A percentile compares a stretch with the other conserved stretches of the same genome.
These are phyloP conservation scores for Nycticebus coucang DNA, from an alignment of 2,113 vertebrate species.

Conservation along the genomic window DNA sequence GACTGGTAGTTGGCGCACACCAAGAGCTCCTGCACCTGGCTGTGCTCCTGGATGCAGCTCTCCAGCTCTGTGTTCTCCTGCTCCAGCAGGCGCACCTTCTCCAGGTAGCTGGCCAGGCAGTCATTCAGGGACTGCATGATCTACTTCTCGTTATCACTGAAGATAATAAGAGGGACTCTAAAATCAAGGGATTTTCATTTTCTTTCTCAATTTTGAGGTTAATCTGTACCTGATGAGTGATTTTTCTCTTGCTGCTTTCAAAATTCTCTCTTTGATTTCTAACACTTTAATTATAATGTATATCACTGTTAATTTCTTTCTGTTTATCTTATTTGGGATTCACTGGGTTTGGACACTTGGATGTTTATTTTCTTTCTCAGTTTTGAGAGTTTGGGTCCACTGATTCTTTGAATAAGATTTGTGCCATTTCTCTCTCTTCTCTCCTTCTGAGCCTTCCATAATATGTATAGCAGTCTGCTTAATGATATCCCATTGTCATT, in stretches of 20 bases:
- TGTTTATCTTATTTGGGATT: not conserved
- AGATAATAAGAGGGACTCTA: not conserved
- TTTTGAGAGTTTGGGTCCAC: not conserved
- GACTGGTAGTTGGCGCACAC: conserved; percentile 62
- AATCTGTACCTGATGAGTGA: not conserved
- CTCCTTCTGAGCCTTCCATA: not conserved
- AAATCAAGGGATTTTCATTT: too few species aligned
- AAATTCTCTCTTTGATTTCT: not conserved
- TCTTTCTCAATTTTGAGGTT: too few species aligned
- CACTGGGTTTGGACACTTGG: not conserved
- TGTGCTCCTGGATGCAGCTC: conserved; percentile 81
- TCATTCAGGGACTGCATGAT: conserved; percentile 89
- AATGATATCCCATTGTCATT: not conserved
- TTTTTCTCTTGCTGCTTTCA: not conserved
- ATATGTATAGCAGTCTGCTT: not conserved
- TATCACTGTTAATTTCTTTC: not conserved
- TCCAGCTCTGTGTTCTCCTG: conserved; percentile 84
- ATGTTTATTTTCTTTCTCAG: too few species aligned
- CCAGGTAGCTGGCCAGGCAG: conserved; percentile 86
- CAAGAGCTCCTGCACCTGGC: conserved; percentile 53
- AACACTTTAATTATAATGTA: not conserved
- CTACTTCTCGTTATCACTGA: conserved; percentile 80
- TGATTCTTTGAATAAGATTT: not conserved
- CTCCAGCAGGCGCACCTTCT: conserved; percentile 84
- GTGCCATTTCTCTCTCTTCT: not conserved